These are phyloP conservation scores for Microcebus griseorufus DNA, from an alignment of 2,113 vertebrate species.

Conservation along the genomic window DNA sequence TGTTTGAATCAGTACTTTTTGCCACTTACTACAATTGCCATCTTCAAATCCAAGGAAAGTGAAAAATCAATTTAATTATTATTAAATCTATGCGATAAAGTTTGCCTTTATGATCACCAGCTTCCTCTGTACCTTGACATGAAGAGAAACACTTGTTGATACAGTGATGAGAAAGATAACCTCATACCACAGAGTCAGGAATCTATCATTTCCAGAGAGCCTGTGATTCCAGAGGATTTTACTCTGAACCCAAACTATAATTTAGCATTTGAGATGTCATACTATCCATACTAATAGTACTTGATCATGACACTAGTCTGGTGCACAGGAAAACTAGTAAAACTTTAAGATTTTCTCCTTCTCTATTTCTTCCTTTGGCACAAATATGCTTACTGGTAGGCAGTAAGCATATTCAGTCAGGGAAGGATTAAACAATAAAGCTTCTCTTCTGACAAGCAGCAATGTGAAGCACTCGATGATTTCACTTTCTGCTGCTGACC, in stretches of 20 bases:
- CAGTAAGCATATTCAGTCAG: not conserved
- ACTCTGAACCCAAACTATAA: not conserved
- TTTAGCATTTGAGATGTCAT: not conserved
- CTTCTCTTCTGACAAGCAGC: not conserved
- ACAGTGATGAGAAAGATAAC: not conserved
- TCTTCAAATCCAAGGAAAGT: not conserved
- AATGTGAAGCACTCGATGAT: not conserved
- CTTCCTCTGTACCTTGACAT: not conserved
- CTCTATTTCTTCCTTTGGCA: not conserved
- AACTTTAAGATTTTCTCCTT: not conserved
- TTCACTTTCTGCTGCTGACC: not conserved
- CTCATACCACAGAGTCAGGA: not conserved
- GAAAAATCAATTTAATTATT: conserved; percentile 4
- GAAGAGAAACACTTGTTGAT: not conserved
- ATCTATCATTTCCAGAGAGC: not conserved
- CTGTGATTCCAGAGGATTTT: not conserved
- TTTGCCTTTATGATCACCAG: not conserved
- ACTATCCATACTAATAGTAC: not conserved
- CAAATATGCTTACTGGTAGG: not conserved
- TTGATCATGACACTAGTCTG: not conserved
- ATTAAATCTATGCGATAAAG: not conserved
- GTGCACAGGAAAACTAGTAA: not conserved
- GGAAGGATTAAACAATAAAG: not conserved
- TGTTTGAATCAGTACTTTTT: not conserved
- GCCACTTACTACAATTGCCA: not conserved